A percentile compares a stretch with the other conserved stretches of the same genome.
These are phyloP conservation scores for Pandemis heparana DNA, from an alignment of 2,888 invertebrate genomes.

Conservation along the genomic window DNA sequence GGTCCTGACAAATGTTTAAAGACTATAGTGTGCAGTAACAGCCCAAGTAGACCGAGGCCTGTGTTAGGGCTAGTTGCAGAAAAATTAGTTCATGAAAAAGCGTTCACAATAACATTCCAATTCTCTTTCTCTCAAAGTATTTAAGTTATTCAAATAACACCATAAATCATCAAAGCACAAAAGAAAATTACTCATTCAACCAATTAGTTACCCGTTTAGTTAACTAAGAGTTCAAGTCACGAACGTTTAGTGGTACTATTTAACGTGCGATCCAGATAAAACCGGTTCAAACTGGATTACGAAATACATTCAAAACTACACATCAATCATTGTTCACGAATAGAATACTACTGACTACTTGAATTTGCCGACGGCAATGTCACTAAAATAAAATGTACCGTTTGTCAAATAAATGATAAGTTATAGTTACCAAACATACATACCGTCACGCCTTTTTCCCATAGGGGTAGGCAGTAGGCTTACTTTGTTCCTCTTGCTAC, in stretches of 20 bases:
- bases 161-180: constrained; percentile 1
- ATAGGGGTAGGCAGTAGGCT: too few species aligned
- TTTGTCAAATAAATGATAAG: background rate
- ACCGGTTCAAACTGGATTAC: constrained; percentile 31
- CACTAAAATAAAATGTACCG: constrained; percentile 10
- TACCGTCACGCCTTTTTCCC: too few species aligned
- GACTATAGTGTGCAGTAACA: too few species aligned
- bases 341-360: too few species aligned
- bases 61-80: too few species aligned
- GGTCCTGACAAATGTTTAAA: too few species aligned
- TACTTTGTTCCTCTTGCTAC: too few species aligned
- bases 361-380: background rate
- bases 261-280: constrained; percentile 35
- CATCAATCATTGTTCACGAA: constrained; percentile 27
- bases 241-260: constrained; percentile 22
- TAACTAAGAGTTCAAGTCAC: constrained; percentile 27
- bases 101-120: too few species aligned
- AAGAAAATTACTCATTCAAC: constrained; percentile 14
- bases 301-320: constrained; percentile 22
- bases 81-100: too few species aligned
- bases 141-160: background rate
- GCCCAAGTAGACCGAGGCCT: too few species aligned
- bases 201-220: constrained; percentile 30
- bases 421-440: too few species aligned
- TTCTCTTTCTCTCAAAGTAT: background rate